Evolutionary conservation across 2,888 invertebrate genomes (phyloP).

Genomic region (Slavum lentiscoides): DNA sequence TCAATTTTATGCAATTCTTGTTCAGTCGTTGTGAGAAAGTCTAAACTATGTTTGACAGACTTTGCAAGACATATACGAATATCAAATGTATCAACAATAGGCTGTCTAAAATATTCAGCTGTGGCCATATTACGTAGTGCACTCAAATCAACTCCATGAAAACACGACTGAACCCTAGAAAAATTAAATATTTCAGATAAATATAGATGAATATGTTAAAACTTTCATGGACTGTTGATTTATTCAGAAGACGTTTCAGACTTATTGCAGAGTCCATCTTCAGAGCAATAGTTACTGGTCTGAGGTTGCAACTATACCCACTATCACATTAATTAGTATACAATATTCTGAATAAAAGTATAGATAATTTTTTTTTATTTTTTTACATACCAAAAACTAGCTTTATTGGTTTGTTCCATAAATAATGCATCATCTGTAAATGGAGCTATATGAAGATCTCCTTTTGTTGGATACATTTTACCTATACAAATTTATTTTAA

Average conservation of each 20-base stretch:
- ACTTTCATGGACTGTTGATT: too few relatives aligned
- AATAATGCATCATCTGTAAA: constrained; percentile 97
- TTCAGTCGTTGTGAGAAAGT: constrained; percentile 90
- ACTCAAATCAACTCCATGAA: constrained; percentile 95
- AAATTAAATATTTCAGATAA: constrained; percentile 19
- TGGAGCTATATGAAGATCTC: constrained; percentile 95
- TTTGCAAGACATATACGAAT: constrained; percentile 95
- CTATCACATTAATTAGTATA: too few relatives aligned
- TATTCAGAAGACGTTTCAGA: too few relatives aligned
- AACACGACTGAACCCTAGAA: constrained; percentile 84
- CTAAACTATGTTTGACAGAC: constrained; percentile 88
- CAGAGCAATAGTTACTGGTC: too few relatives aligned
- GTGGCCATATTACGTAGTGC: constrained; percentile 89
- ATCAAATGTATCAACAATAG: constrained; percentile 98
- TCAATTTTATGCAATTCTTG: constrained; percentile 93
- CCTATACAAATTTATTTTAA: constrained; percentile 63
- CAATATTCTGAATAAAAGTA: too few relatives aligned
- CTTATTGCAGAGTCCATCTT: too few relatives aligned
- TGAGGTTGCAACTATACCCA: too few relatives aligned
- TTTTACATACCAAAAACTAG: constrained; percentile 83
- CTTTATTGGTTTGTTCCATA: constrained; percentile 97
- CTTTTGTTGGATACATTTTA: constrained; percentile 96
- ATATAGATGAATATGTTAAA: background rate
- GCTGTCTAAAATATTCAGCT: constrained; percentile 96
- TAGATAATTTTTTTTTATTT: constrained; percentile 53